A percentile compares a stretch with the other conserved stretches of the same genome.
Conservation (phyloP, 2,797 vertebrate genomes). For the Discoglossus pictus region DNA sequence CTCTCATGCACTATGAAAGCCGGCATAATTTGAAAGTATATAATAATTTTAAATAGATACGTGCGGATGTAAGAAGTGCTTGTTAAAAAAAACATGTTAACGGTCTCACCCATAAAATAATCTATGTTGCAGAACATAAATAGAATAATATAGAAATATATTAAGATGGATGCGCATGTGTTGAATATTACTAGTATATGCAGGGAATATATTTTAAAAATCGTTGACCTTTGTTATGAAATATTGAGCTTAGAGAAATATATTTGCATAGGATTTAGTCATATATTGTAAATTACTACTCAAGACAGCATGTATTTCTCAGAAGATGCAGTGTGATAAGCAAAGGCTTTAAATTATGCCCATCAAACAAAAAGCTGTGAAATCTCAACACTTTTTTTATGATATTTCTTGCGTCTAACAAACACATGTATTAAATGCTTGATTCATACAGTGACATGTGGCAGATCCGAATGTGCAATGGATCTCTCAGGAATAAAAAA, state of each 20-base stretch:
- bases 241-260: slow-evolving; percentile 67
- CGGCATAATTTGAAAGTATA: slow-evolving; percentile 52
- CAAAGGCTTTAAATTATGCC: slow-evolving; percentile 79
- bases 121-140: slow-evolving; percentile 56
- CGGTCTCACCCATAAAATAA: slow-evolving; percentile 57
- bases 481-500: slow-evolving; percentile 81
- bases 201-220: slow-evolving; percentile 69
- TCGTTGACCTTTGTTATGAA: slow-evolving; percentile 79
- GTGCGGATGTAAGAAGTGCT: slow-evolving; percentile 16
- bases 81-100: slow-evolving; percentile 37
- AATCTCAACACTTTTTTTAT: slow-evolving; percentile 70
- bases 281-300: slow-evolving; percentile 75
- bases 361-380: slow-evolving; percentile 75
- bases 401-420: slow-evolving; percentile 72
- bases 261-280: slow-evolving; percentile 80
- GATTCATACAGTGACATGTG: slow-evolving; percentile 79
- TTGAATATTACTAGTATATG: slow-evolving; percentile 64
- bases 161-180: slow-evolving; percentile 70
- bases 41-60: slow-evolving; percentile 52
- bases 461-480: slow-evolving; percentile 79
- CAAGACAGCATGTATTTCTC: slow-evolving; percentile 73
- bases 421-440: slow-evolving; percentile 76
- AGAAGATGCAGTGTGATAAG: slow-evolving; percentile 77
- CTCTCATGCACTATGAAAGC: slow-evolving; percentile 50
- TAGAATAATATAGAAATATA: slow-evolving; percentile 67